These are phyloP conservation scores for Lagocephalus sceleratus DNA, from an alignment of 2,797 vertebrate species.

Conservation along the genomic window DNA sequence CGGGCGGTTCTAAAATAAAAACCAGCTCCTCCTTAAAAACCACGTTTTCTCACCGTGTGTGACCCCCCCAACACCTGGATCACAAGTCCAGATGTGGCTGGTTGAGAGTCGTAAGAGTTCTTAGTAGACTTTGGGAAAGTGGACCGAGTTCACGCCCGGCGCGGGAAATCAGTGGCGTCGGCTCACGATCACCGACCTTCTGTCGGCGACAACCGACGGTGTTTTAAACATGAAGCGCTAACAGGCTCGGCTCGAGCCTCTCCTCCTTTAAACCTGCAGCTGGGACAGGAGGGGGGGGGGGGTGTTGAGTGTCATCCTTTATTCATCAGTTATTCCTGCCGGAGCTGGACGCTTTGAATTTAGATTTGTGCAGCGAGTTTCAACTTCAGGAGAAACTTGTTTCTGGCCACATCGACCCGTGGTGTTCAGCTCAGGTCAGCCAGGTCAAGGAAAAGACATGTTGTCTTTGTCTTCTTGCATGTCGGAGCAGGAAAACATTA, in stretches of 20 bases:
- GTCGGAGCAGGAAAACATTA: too few species aligned
- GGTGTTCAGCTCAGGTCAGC: too few species aligned
- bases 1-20: too few species aligned
- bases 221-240: conserved; percentile 12
- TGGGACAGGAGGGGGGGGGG: conserved; percentile 2
- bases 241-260: conserved; percentile 10
- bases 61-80: too few species aligned
- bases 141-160: too few species aligned
- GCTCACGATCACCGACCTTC: conserved; percentile 17
- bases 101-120: too few species aligned
- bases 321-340: conserved; percentile 22
- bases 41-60: too few species aligned
- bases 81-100: too few species aligned
- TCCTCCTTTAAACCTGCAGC: conserved; percentile 9
- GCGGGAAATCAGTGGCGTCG: too few species aligned
- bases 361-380: not conserved
- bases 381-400: not conserved
- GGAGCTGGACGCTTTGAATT: not conserved
- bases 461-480: too few species aligned
- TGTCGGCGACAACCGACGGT: not conserved
- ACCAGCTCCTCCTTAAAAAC: too few species aligned
- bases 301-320: conserved; percentile 1
- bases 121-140: not conserved
- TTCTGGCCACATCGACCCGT: conserved; percentile 12
- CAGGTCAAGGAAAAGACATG: too few species aligned